Conservation (phyloP, 2,888 invertebrate species). For the Lasioglossum figueresi region DNA sequence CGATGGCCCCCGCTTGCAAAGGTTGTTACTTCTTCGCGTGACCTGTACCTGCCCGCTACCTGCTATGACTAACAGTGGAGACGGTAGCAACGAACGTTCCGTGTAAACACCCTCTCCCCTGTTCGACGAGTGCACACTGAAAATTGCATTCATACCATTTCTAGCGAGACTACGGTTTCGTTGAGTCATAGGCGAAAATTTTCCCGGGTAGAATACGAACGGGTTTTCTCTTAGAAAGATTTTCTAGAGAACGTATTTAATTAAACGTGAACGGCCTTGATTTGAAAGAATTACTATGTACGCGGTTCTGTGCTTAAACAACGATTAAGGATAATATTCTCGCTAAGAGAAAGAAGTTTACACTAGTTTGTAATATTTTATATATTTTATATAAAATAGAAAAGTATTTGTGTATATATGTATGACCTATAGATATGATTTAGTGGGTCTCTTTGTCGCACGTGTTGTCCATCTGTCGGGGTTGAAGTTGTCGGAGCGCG, state of each 20-base stretch:
- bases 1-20: constrained; percentile 38
- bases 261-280: not conserved
- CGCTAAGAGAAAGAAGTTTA: not conserved
- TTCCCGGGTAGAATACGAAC: not conserved
- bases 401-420: too few relatives aligned
- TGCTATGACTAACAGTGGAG: not conserved
- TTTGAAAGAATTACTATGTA: not conserved
- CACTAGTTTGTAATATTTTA: not conserved
- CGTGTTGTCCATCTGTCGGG: too few relatives aligned
- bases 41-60: constrained; percentile 16
- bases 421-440: too few relatives aligned
- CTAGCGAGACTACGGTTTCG: not conserved
- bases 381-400: too few relatives aligned
- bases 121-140: not conserved
- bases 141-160: not conserved
- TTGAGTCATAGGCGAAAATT: not conserved
- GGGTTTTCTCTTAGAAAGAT: not conserved
- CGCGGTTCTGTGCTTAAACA: not conserved
- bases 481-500: too few relatives aligned
- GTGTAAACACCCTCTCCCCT: not conserved
- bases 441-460: too few relatives aligned
- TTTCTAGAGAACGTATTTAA: not conserved
- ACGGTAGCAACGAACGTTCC: not conserved
- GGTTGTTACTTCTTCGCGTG: constrained; percentile 45
- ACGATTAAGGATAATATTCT: not conserved